These are phyloP conservation scores for Tupaia tana DNA, from an alignment of 2,113 vertebrate genomes.

Conservation along the genomic window DNA sequence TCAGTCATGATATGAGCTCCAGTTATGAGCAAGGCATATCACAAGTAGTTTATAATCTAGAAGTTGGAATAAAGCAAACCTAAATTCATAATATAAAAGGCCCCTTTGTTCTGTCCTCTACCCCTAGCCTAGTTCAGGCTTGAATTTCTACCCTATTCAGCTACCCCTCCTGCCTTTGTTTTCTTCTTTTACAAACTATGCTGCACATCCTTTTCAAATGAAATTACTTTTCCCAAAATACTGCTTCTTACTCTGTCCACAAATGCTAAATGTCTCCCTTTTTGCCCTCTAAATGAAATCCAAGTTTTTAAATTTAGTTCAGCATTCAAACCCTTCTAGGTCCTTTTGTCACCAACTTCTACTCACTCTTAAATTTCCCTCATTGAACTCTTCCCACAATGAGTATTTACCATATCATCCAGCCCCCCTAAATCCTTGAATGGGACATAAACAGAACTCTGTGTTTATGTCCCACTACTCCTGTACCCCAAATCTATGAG, in stretches of 20 bases:
- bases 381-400: neutral
- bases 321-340: neutral
- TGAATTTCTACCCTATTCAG: neutral
- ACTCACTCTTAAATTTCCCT: constrained; percentile 18
- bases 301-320: constrained; percentile 42
- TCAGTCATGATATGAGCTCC: neutral
- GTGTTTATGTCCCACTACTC: neutral
- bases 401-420: constrained; percentile 24
- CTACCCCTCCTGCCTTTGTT: neutral
- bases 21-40: neutral
- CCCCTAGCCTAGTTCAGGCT: neutral
- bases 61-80: constrained; percentile 9
- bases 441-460: neutral
- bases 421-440: neutral
- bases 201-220: constrained; percentile 17
- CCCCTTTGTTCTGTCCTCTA: neutral
- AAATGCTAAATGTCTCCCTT: constrained; percentile 22
- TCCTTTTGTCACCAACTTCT: constrained; percentile 35
- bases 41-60: neutral
- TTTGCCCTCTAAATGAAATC: constrained; percentile 46
- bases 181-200: constrained; percentile 11
- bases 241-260: constrained; percentile 23
- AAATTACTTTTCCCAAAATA: constrained; percentile 42
- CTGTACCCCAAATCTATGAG: neutral
- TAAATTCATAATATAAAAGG: neutral